Base-by-base conservation (phyloP, 2,888 invertebrate genomes). In the Apamea anceps region DNA sequence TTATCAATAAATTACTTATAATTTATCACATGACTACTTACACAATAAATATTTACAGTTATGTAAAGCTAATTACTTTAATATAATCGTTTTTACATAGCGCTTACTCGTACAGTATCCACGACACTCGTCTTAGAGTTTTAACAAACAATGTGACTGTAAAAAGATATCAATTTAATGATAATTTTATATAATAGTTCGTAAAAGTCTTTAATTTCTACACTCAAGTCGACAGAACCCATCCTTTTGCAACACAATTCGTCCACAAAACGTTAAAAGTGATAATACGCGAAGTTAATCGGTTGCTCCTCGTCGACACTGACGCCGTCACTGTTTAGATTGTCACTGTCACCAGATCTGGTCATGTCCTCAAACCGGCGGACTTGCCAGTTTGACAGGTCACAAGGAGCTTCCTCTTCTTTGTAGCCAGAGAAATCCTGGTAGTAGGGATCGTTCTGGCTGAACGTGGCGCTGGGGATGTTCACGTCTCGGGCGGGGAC, bases 261-360 rank as follows among this genome's bases (percentile, higher is more conserved):
- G 86, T 74, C 82, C 78, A 85, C 37, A 74, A 51, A 70, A 74
- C 80, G 74, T 84, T 91, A 96, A 89, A 97, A 97, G 90, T 96
- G 96, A 91, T 97, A 97, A 90, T 97, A 96, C 78, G 96, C 96
- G 80, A 96, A 96, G 87, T 96, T 96, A 60, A 96, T 96, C 18
- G 97, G 96, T 79, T 96, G 96, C 82, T 93, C 93, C 51, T 91
- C 91, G 71, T 92, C 91, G 10, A 82, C 86, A 86, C 87, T 90
- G 57, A 90, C 91, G 57, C 85, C 86, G 79, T 90, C 89, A 90
- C 88, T 88, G 80, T 86, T 88, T 21, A 90, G 1, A 78, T 88
- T 84, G 82, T 89, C 89, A 82, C 89, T 90, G 82, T 86, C 83
- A 82, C 79, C 88, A 0, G 88, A 77, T 0, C 81, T 51, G 28